phyloP scores from a whole-genome alignment of 2,113 vertebrate species.

The Bubo bubo region DNA sequence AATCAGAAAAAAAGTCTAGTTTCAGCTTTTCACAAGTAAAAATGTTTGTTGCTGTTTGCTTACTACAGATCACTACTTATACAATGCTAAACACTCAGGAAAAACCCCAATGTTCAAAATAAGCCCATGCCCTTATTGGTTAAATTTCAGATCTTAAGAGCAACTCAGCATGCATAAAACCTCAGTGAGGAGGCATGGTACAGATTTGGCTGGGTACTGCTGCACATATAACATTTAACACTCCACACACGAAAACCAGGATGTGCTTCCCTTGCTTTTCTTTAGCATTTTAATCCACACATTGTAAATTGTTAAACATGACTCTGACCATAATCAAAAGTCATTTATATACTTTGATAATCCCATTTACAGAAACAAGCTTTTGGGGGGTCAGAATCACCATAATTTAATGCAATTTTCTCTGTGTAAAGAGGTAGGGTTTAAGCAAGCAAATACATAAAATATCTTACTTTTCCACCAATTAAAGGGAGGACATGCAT shows the following conservation, averaged over 20 bases:
- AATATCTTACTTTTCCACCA: conserved; percentile 90
- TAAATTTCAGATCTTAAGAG: background rate
- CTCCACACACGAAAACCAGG: background rate
- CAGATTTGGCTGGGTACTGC: background rate
- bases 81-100: background rate
- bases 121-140: background rate
- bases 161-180: background rate
- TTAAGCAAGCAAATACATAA: background rate
- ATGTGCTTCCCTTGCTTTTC: background rate
- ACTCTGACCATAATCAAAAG: background rate
- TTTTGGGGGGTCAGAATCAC: background rate
- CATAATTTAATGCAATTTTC: background rate
- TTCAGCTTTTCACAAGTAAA: background rate
- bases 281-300: background rate
- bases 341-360: background rate
- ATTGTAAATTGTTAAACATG: background rate
- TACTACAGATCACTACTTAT: background rate
- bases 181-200: background rate
- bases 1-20: background rate
- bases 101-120: background rate
- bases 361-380: background rate
- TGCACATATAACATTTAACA: background rate
- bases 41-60: background rate
- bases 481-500: conserved; percentile 98
- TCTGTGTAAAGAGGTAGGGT: accelerated